Evolutionary conservation across 1,140 invertebrate species (phyloP).

Genomic region (Gryon sp.): DNA sequence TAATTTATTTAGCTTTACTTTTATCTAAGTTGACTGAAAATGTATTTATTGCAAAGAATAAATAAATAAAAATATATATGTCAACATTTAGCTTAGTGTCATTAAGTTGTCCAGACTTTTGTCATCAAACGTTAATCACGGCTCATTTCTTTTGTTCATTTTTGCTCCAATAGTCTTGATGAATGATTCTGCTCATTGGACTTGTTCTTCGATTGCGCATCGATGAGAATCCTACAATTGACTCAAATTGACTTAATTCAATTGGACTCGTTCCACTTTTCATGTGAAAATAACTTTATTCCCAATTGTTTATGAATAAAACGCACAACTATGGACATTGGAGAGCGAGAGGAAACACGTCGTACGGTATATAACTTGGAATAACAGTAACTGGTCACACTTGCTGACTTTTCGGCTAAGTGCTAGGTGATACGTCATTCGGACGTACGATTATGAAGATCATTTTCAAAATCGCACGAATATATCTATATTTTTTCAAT

Average conservation of each 20-base stretch:
- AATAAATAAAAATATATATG: too few relatives aligned
- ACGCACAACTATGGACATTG: conserved; percentile 58
- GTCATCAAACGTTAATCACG: too few relatives aligned
- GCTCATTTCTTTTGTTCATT: neutral
- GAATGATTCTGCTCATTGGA: neutral
- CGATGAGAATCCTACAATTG: conserved; percentile 7
- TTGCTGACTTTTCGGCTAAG: conserved; percentile 73
- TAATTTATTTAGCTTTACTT: too few relatives aligned
- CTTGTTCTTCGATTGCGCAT: neutral
- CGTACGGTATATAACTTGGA: conserved; percentile 72
- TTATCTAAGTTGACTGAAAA: too few relatives aligned
- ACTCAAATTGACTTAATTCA: neutral
- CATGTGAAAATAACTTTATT: conserved; percentile 44
- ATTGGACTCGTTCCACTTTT: conserved; percentile 25
- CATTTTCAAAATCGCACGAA: too few relatives aligned
- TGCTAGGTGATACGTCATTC: conserved; percentile 58
- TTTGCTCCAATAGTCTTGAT: neutral
- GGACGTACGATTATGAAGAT: neutral
- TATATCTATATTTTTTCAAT: too few relatives aligned
- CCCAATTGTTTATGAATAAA: conserved; percentile 52
- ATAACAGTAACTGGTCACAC: conserved; percentile 80
- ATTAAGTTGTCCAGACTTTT: too few relatives aligned
- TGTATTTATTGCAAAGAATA: too few relatives aligned
- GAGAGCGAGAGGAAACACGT: conserved; percentile 70
- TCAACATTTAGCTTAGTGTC: too few relatives aligned